Evolutionary conservation across 2,113 vertebrate genomes (phyloP).

Genomic region (Channa maculata): DNA sequence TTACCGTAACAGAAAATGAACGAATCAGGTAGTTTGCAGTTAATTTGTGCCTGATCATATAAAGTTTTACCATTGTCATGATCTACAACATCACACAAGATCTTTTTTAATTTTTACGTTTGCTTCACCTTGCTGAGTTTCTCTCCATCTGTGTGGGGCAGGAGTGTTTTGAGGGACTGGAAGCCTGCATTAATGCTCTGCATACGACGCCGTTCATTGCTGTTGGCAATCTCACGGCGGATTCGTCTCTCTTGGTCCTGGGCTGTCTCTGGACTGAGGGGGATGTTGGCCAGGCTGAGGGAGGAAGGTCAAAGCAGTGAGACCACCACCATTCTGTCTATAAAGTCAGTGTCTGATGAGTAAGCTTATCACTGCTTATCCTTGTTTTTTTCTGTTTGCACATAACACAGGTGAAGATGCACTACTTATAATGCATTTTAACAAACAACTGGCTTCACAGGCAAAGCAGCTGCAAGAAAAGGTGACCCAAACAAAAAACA

Average conservation of each 20-base stretch:
- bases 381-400: background rate
- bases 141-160: conserved; percentile 97
- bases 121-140: conserved; percentile 91
- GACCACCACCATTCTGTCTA: background rate
- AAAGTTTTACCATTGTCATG: background rate
- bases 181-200: conserved; percentile 99
- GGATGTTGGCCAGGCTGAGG: conserved; percentile 95
- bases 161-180: conserved; percentile 98
- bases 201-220: conserved; percentile 97
- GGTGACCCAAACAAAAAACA: no score
- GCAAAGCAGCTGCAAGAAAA: background rate
- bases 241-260: conserved; percentile 98
- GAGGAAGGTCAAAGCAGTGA: background rate
- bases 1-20: background rate
- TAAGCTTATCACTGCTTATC: background rate
- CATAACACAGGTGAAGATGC: background rate
- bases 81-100: background rate
- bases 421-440: background rate
- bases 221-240: conserved; percentile 97
- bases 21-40: no score
- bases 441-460: no score
- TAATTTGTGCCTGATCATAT: no score
- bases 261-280: conserved; percentile 95
- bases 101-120: background rate
- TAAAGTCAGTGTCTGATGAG: background rate